These are phyloP conservation scores for Amitus sp. DNA, from an alignment of 2,888 invertebrate genomes.

Conservation along the genomic window DNA sequence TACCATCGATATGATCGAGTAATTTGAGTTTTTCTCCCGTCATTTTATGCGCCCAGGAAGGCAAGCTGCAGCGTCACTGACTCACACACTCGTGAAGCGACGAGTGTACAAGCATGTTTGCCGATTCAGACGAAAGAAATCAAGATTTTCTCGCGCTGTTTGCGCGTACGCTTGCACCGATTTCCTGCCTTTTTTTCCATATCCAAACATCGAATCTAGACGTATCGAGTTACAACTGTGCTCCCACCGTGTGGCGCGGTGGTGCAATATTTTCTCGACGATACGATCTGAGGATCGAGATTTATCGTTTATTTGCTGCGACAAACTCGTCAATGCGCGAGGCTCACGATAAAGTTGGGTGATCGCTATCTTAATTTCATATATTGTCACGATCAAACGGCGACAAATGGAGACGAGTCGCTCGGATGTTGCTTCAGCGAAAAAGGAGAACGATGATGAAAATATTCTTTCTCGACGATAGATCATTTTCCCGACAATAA, in stretches of 20 bases:
- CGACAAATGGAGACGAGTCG: conserved; percentile 13
- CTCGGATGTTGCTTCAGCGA: no score
- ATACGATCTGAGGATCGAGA: conserved; percentile 38
- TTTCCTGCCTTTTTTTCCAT: background rate
- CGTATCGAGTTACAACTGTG: conserved; percentile 1
- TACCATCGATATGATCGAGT: background rate
- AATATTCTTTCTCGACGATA: no score
- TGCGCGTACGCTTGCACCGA: conserved; percentile 6
- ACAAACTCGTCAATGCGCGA: conserved; percentile 37
- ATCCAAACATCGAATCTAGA: background rate
- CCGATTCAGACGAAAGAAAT: conserved; percentile 45
- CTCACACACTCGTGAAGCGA: background rate
- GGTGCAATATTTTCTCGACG: conserved; percentile 2
- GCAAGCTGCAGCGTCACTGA: background rate
- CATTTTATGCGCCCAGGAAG: background rate
- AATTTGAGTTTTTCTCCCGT: background rate
- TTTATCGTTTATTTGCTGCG: conserved; percentile 54
- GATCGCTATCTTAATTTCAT: conserved; percentile 59
- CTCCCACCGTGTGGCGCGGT: background rate
- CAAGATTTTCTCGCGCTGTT: background rate
- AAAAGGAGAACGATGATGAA: no score
- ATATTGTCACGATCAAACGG: conserved; percentile 51
- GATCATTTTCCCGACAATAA: no score
- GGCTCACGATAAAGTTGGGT: conserved; percentile 42
- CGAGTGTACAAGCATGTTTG: conserved; percentile 45